These are phyloP conservation scores for Brachionichthys hirsutus DNA, from an alignment of 2,113 vertebrate species.

Conservation along the genomic window DNA sequence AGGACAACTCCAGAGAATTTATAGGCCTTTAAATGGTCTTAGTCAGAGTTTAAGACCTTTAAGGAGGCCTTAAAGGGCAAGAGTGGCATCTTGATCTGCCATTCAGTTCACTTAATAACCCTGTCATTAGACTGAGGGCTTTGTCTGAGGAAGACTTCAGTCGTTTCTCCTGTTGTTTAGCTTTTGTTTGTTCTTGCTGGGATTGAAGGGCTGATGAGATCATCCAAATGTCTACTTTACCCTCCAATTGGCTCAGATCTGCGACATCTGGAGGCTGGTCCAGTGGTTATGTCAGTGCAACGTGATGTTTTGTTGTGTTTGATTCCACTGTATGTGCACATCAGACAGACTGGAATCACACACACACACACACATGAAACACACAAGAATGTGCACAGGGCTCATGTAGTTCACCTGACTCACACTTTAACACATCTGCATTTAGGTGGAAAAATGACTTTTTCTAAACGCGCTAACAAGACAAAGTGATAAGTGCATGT, in stretches of 20 bases:
- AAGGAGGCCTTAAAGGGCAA: conserved; percentile 58
- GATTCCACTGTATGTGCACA: background rate
- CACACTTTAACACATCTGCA: background rate
- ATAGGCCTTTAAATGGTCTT: conserved; percentile 68
- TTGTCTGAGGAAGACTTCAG: conserved; percentile 29
- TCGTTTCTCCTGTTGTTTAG: conserved; percentile 50
- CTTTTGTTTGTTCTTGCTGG: conserved; percentile 58
- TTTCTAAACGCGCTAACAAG: conserved; percentile 18
- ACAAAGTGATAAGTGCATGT: conserved; percentile 18
- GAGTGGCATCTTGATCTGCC: conserved; percentile 61
- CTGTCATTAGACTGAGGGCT: conserved; percentile 63
- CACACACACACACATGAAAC: background rate
- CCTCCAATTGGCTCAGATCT: conserved; percentile 56
- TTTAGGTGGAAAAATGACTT: conserved; percentile 3
- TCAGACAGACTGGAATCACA: background rate
- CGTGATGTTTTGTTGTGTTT: conserved; percentile 2
- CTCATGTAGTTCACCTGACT: conserved; percentile 7
- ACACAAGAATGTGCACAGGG: background rate
- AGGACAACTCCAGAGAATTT: conserved; percentile 61
- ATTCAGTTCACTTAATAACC: conserved; percentile 65
- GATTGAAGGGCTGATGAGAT: conserved; percentile 53
- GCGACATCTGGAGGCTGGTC: conserved; percentile 54
- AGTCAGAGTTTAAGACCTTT: conserved; percentile 56
- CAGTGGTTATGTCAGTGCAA: conserved; percentile 12
- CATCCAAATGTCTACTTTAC: conserved; percentile 59